phyloP scores from a whole-genome alignment of 2,797 vertebrate genomes.

The Esox lucius region DNA sequence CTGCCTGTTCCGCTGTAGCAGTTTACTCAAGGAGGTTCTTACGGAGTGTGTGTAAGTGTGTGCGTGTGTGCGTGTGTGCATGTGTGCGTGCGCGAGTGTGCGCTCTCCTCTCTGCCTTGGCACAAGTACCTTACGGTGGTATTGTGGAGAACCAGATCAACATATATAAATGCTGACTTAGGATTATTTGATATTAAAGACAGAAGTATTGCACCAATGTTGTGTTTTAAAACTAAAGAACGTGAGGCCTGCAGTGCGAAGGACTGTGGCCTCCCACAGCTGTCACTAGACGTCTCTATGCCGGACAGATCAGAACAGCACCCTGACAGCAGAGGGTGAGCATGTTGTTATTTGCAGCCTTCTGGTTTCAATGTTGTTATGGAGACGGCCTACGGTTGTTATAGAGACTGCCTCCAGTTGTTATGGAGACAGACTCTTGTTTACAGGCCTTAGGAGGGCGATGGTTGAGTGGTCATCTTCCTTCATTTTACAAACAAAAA shows the following conservation, averaged over 20 bases:
- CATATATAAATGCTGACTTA: constrained; percentile 83
- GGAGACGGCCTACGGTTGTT: constrained; percentile 60
- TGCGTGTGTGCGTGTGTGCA: constrained; percentile 14
- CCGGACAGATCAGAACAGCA: constrained; percentile 87
- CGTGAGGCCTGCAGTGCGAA: constrained; percentile 94
- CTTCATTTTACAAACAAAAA: constrained; percentile 87
- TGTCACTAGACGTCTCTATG: constrained; percentile 91
- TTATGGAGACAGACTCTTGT: constrained; percentile 85
- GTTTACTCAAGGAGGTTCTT: constrained; percentile 98
- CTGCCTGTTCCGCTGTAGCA: constrained; percentile 90
- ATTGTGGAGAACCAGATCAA: constrained; percentile 88
- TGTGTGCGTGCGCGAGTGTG: constrained; percentile 59
- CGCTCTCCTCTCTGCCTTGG: constrained; percentile 95
- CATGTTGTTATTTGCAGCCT: too few relatives aligned
- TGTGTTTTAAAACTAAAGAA: constrained; percentile 95
- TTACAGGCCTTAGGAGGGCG: constrained; percentile 94
- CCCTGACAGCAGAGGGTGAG: constrained; percentile 90
- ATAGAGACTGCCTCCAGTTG: constrained; percentile 63
- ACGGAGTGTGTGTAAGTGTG: constrained; percentile 57
- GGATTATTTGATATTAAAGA: constrained; percentile 82
- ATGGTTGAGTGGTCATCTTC: constrained; percentile 93
- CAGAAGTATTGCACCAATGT: constrained; percentile 96
- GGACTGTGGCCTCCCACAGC: constrained; percentile 98
- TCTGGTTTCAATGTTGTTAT: constrained; percentile 92
- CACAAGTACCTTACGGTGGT: constrained; percentile 93